These are phyloP conservation scores for Pachydiplax longipennis DNA, from an alignment of 2,888 invertebrate genomes.

Conservation along the genomic window DNA sequence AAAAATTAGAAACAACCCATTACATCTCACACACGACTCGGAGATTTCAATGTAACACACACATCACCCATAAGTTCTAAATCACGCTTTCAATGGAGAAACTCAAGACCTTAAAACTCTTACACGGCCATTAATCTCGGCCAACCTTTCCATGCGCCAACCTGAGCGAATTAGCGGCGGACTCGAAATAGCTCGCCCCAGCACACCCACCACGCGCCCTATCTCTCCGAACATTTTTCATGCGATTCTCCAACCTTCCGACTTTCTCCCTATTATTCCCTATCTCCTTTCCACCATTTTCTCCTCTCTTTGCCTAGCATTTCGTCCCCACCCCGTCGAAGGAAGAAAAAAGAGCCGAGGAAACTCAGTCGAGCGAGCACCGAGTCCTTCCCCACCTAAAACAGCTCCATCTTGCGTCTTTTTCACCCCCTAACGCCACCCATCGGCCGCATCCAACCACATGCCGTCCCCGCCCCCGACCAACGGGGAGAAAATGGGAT, in stretches of 20 bases:
- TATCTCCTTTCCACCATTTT: not conserved
- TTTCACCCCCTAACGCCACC: not conserved
- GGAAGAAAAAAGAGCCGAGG: not conserved
- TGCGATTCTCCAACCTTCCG: not conserved
- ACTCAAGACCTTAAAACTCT: conserved; percentile 11
- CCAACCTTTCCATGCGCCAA: not conserved
- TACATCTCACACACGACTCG: not conserved
- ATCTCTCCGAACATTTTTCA: not conserved
- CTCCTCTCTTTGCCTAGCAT: not conserved
- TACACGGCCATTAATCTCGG: conserved; percentile 21
- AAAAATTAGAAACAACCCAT: not conserved
- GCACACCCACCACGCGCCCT: not conserved
- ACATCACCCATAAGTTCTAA: conserved; percentile 6
- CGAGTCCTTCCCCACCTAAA: not conserved
- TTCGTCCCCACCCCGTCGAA: not conserved
- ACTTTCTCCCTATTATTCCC: not conserved
- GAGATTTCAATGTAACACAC: not conserved
- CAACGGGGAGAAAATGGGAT: not conserved
- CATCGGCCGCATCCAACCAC: not conserved
- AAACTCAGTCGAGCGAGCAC: not conserved
- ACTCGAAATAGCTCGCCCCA: conserved; percentile 28
- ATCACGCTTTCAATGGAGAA: not conserved
- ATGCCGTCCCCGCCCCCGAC: not conserved
- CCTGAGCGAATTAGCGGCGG: conserved; percentile 3
- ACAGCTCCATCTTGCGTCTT: not conserved